phyloP scores from a whole-genome alignment of 1,140 invertebrate species.

The Achroia grisella region DNA sequence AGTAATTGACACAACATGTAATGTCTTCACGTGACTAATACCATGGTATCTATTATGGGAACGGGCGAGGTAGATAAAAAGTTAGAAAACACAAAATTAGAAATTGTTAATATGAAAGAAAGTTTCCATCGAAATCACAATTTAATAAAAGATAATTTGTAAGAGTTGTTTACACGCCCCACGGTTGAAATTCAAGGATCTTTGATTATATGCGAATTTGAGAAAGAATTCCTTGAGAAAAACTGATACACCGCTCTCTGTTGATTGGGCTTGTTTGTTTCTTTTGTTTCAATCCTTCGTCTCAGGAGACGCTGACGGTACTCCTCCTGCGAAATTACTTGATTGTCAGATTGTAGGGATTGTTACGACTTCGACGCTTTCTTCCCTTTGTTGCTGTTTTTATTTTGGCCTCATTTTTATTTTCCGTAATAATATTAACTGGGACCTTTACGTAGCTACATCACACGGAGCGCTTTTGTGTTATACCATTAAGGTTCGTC shows the following conservation, averaged over 20 bases:
- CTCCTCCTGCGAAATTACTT: background rate
- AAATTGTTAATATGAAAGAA: too few relatives aligned
- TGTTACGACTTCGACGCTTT: slow-evolving; percentile 1
- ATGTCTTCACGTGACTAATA: too few relatives aligned
- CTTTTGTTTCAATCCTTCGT: slow-evolving; percentile 3
- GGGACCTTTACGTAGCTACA: slow-evolving; percentile 1
- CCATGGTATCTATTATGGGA: too few relatives aligned
- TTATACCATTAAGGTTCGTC: slow-evolving; percentile 1
- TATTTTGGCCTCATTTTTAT: slow-evolving; percentile 2
- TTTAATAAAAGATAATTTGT: too few relatives aligned
- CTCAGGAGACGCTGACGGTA: background rate
- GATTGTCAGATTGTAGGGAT: slow-evolving; percentile 1
- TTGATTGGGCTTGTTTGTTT: slow-evolving; percentile 4
- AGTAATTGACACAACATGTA: too few relatives aligned
- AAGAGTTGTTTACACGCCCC: too few relatives aligned
- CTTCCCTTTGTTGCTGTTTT: slow-evolving; percentile 4
- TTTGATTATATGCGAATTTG: too few relatives aligned
- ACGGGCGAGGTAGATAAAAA: too few relatives aligned
- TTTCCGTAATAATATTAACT: background rate
- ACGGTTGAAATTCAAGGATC: too few relatives aligned
- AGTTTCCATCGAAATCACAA: too few relatives aligned
- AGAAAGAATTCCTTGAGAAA: background rate
- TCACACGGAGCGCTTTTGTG: background rate
- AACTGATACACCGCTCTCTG: background rate
- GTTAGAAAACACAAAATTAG: too few relatives aligned